These are phyloP conservation scores for Poicephalus gulielmi DNA, from an alignment of 2,113 vertebrate genomes.

Conservation along the genomic window DNA sequence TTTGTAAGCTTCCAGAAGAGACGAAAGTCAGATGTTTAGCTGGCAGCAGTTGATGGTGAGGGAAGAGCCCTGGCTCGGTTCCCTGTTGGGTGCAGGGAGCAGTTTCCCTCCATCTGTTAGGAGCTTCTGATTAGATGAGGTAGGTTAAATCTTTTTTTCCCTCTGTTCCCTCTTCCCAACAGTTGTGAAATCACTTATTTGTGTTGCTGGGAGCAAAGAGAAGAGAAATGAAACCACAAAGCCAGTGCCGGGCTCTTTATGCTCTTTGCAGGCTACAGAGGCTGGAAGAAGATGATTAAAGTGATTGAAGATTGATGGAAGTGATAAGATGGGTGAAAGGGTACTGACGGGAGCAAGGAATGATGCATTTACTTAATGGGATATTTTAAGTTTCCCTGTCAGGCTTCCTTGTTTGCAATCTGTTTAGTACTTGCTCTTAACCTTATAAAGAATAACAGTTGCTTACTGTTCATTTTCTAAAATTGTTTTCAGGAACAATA, in stretches of 20 bases:
- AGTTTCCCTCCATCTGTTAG: conserved; percentile 58
- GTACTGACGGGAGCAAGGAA: not conserved
- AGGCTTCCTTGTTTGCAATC: conserved; percentile 11
- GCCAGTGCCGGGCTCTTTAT: not conserved
- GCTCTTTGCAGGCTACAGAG: not conserved
- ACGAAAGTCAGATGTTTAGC: conserved; percentile 50
- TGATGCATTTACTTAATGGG: conserved; percentile 18
- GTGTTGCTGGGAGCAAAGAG: conserved; percentile 23
- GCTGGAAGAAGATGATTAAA: conserved; percentile 15
- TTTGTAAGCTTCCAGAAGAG: conserved; percentile 32
- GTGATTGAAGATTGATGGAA: conserved; percentile 55
- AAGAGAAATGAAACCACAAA: conserved; percentile 37
- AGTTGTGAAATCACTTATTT: conserved; percentile 52
- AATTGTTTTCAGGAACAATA: not conserved
- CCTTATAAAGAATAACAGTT: not conserved
- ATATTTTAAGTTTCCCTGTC: not conserved
- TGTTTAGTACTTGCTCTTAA: conserved; percentile 9
- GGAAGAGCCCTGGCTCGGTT: conserved; percentile 50
- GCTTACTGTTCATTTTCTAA: not conserved
- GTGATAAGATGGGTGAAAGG: conserved; percentile 54
- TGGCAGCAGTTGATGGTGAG: conserved; percentile 29
- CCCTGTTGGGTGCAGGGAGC: not conserved
- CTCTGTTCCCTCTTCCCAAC: not conserved
- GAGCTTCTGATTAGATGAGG: conserved; percentile 48
- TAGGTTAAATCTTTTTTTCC: conserved; percentile 53